Evolutionary conservation across 2,113 vertebrate species (phyloP), one percentile per base, ranked within the genome.

Genomic region (Falco punctatus): DNA sequence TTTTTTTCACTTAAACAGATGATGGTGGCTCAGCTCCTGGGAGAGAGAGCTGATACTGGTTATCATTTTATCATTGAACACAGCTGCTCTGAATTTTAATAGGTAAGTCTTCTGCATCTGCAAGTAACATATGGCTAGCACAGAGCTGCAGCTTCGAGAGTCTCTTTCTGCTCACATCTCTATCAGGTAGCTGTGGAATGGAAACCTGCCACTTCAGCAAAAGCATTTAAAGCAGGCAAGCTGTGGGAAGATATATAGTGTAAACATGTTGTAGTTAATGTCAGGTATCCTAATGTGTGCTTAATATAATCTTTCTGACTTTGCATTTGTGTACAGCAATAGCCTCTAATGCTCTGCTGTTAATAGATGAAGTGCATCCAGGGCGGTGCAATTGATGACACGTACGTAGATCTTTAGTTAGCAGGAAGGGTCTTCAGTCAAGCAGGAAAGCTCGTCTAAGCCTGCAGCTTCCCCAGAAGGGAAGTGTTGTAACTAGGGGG

Each of bases 21-120:
- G 21, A 69, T 81, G 75, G 91, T 82, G 70, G 85, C 90, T 94
- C 35, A 51, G 61, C 71, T 96, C 93, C 42, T 42, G 11, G 42
- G 89, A 92, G 82, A 70, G 82, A 17, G 65, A 84, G 62, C 73
- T 79, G 88, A 65, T 93, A 61, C 59, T 78, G 72, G 82, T 90
- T 95, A 91, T 82, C 88, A 72, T 94, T 96, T 95, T 96, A 87
- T 88, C 80, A 81, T 42, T 87, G 86, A 95, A 81, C 51, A 77
- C 94, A 97, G 88, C 65, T 97, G 90, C 94, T 95, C 91, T 94
- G 96, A 94, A 97, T 97, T 92, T 96, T 77, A 94, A 97, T 92
- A 93, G 73, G 59, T 69, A 81, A 67, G 77, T 70, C 46, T 78
- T 92, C 82, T 88, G 81, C 86, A 93, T 94, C 94, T 97, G 88